phyloP scores from a whole-genome alignment of 2,113 vertebrate genomes.

The Etia nguti region DNA sequence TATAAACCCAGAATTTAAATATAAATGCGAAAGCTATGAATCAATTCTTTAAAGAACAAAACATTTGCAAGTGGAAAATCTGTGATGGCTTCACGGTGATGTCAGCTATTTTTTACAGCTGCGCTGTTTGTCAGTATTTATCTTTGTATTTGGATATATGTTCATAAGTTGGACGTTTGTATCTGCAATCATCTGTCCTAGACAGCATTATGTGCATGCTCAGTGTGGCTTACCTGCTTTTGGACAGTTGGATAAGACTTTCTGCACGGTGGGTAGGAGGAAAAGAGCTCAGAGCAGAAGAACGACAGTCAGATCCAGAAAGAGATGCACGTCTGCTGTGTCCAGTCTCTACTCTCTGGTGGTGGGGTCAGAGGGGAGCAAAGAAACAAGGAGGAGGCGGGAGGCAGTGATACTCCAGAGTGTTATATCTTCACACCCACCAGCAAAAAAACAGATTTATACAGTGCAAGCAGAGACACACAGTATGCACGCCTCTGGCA shows the following conservation, averaged over 20 bases:
- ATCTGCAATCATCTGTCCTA: background rate
- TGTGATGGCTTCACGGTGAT: background rate
- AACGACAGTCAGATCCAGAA: slow-evolving; percentile 18
- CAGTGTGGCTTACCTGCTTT: background rate
- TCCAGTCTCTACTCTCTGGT: slow-evolving; percentile 44
- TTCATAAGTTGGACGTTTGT: slow-evolving; percentile 29
- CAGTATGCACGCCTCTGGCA: slow-evolving; percentile 14
- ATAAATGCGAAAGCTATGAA: slow-evolving; percentile 10
- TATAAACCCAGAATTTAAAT: background rate
- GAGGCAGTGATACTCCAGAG: background rate
- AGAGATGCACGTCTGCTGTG: slow-evolving; percentile 10
- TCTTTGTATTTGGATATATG: slow-evolving; percentile 2
- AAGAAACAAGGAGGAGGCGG: background rate
- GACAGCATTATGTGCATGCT: background rate
- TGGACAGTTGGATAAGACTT: background rate
- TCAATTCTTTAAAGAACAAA: background rate
- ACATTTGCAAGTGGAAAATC: background rate
- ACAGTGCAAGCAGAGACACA: slow-evolving; percentile 4
- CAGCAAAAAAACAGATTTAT: slow-evolving; percentile 11
- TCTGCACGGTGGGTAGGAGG: slow-evolving; percentile 2
- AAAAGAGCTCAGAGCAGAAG: slow-evolving; percentile 37
- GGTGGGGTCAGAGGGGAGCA: slow-evolving; percentile 10
- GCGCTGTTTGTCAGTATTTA: background rate
- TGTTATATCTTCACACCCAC: slow-evolving; percentile 32
- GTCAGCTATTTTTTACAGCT: background rate